These are phyloP conservation scores for Antitype chi DNA, from an alignment of 2,888 invertebrate genomes.

Conservation along the genomic window DNA sequence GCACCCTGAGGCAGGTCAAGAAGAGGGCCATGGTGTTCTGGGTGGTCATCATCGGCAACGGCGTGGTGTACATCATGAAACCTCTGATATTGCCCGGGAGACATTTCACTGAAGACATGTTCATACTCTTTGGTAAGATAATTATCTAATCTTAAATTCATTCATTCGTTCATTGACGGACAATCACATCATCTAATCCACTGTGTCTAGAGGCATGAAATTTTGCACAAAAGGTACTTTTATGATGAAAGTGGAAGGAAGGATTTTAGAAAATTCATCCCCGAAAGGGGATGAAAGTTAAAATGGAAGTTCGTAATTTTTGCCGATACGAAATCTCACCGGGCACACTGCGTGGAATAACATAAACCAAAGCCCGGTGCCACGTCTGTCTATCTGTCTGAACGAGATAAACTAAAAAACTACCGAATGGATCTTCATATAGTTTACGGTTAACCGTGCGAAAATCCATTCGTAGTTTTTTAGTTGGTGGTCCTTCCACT, in stretches of 20 bases:
- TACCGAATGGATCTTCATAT: too few species aligned
- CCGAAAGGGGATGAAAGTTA: too few species aligned
- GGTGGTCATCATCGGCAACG: conserved; percentile 74
- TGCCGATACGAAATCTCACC: background rate
- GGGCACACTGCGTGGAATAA: background rate
- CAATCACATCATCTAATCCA: background rate
- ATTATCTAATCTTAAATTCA: background rate
- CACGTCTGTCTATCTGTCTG: too few species aligned
- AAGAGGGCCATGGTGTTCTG: conserved; percentile 76
- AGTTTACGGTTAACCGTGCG: too few species aligned
- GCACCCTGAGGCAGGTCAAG: conserved; percentile 73
- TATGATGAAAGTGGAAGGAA: too few species aligned
- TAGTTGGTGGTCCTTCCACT: too few species aligned
- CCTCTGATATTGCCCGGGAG: conserved; percentile 76
- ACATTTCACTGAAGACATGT: conserved; percentile 75
- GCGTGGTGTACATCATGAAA: conserved; percentile 69
- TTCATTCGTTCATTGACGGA: background rate
- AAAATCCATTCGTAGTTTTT: too few species aligned
- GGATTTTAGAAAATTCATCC: too few species aligned
- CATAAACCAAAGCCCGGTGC: too few species aligned
- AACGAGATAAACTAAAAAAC: too few species aligned
- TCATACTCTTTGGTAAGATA: conserved; percentile 31
- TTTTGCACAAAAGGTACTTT: too few species aligned
- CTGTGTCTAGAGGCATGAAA: background rate
- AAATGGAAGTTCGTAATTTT: too few species aligned